phyloP scores from a whole-genome alignment of 2,888 invertebrate genomes.

The Cephus sareptanus region DNA sequence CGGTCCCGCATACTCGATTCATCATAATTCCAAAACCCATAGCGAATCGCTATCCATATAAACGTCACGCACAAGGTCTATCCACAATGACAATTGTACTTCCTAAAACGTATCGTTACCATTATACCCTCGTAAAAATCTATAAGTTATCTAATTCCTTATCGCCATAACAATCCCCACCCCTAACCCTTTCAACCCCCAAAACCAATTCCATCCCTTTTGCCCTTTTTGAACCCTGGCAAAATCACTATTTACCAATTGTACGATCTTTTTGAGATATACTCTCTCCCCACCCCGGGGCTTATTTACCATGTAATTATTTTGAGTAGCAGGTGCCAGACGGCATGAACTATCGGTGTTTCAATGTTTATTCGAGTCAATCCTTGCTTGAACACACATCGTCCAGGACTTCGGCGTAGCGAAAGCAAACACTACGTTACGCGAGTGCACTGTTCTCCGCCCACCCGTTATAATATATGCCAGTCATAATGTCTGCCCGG shows the following conservation, averaged over 20 bases:
- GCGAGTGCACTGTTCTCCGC: conserved; percentile 22
- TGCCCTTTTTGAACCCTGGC: neutral
- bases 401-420: conserved; percentile 16
- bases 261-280: neutral
- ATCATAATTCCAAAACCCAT: neutral
- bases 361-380: conserved; percentile 47
- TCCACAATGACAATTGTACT: neutral
- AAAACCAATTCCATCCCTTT: neutral
- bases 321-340: conserved; percentile 20
- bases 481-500: conserved; percentile 21
- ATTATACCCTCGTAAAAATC: neutral
- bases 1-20: neutral
- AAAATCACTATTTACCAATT: neutral
- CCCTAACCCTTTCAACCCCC: neutral
- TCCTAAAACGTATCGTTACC: neutral
- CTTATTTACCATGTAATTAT: neutral
- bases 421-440: conserved; percentile 25
- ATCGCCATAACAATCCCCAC: neutral
- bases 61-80: neutral
- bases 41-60: neutral
- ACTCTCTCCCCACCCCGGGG: too few relatives aligned
- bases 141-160: neutral
- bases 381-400: conserved; percentile 31
- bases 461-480: conserved; percentile 24
- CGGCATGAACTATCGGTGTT: conserved; percentile 31